Evolutionary conservation across 1,140 invertebrate species (phyloP), one percentile per base, ranked within the genome.

Genomic region (Caenorhabditis inopinata): DNA sequence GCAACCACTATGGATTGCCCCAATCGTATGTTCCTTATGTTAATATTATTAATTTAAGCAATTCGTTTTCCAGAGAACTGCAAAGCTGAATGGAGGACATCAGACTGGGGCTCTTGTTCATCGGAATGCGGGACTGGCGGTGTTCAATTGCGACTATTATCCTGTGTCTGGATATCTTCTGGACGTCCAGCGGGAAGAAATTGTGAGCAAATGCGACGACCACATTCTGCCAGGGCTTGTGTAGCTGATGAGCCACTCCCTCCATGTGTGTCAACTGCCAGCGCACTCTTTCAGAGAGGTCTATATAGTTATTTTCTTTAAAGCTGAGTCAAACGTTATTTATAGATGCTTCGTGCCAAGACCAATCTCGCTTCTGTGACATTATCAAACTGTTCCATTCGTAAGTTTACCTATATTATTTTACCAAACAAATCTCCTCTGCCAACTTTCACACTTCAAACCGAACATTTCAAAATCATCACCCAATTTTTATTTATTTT

Each of bases 1-100:
- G 85, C 88, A 74, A 83, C 85, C n/a, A 82, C 62, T 25, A 81
- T 76, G 62, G 82, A 83, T 42, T 83, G 82, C 38, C 53, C 62
- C 25, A 83, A 82, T 68, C 78, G 81, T 82, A 81, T 47, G 80
- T 35, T 29, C n/a, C 18, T 45, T 18, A 42, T 23, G 16, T 21
- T 80, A 0, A 23, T 18, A 21, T 25, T 77, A 25, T 35, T 1
- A 68, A 21, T 38, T 23, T 29, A 46, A n/a, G 16, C 14, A 2
- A 14, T 42, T 42, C 38, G 11, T 25, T 29, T 80, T 80, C 35
- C 21, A 80, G 79, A 53, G 16, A 80, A 76, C 46, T 82, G 81
- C 68, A 82, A 78, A 53, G 76, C 81, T 11, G 81, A 82, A 53
- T 82, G 81, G 81, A 73, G 76, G 21, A 46, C 81, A 6, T 82